Percentiles rank a stretch among this genome's conserved stretches.
Evolutionary conservation across 2,797 vertebrate genomes (phyloP).

Genomic region (Coregonus sp.): DNA sequence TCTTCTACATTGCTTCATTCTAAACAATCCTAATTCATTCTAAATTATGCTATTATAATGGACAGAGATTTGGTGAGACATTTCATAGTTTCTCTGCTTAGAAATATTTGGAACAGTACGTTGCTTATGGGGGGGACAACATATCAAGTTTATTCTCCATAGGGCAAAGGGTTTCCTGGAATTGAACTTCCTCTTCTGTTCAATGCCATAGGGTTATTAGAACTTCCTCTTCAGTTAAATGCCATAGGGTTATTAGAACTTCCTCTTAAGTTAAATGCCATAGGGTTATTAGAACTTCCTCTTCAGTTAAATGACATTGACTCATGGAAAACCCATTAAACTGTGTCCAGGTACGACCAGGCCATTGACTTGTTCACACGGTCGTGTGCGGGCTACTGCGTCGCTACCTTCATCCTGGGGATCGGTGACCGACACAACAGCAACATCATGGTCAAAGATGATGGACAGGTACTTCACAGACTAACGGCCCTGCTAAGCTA

Average conservation of each 20-base stretch:
- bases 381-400: slow-evolving; percentile 85
- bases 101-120: not conserved
- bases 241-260: too few relatives aligned
- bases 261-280: too few relatives aligned
- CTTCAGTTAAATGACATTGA: not conserved
- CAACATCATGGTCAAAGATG: slow-evolving; percentile 89
- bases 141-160: not conserved
- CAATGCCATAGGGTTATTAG: too few relatives aligned
- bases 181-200: too few relatives aligned
- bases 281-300: not conserved
- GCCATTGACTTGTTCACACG: slow-evolving; percentile 84
- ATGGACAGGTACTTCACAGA: slow-evolving; percentile 76
- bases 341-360: slow-evolving; percentile 75
- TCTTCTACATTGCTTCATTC: too few relatives aligned
- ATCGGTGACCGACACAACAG: slow-evolving; percentile 86
- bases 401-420: slow-evolving; percentile 85
- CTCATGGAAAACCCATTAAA: not conserved
- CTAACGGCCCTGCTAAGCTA: too few relatives aligned
- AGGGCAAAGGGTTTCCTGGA: not conserved
- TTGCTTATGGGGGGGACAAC: not conserved
- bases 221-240: too few relatives aligned
- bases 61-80: too few relatives aligned
- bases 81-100: not conserved
- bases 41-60: too few relatives aligned
- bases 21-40: too few relatives aligned